Conservation (phyloP, 2,113 vertebrate species). For the Edolisoma coerulescens region DNA sequence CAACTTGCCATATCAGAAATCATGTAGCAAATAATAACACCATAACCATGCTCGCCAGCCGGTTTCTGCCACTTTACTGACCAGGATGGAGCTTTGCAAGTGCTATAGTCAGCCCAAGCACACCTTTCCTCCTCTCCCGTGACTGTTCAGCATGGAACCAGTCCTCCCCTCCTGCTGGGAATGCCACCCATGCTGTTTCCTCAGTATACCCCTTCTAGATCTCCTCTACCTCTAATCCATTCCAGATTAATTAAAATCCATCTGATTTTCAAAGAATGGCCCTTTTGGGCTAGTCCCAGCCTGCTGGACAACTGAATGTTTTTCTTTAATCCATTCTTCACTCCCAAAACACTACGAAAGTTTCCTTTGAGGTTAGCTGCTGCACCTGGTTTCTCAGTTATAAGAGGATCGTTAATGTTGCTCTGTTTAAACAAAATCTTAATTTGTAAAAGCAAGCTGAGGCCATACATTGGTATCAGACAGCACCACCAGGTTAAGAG, state of each 20-base stretch:
- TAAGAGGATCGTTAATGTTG: background rate
- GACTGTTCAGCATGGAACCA: rapidly evolving
- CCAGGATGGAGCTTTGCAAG: background rate
- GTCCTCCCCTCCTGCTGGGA: background rate
- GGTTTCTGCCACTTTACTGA: background rate
- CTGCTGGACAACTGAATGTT: background rate
- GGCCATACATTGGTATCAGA: background rate
- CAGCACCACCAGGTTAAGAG: background rate
- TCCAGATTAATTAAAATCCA: background rate
- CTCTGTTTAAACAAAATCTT: background rate
- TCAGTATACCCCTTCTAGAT: background rate
- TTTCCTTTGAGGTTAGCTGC: background rate
- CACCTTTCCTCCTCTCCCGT: background rate
- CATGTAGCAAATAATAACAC: background rate
- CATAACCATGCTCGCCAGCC: background rate
- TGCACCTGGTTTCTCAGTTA: background rate
- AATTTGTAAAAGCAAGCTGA: background rate
- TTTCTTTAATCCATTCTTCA: background rate
- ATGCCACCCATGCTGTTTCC: background rate
- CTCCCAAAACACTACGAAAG: background rate
- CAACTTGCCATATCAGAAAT: background rate
- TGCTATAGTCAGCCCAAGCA: background rate
- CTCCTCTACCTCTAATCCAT: background rate
- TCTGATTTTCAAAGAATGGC: background rate
- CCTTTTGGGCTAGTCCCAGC: background rate